These are phyloP conservation scores for Xenopus borealis DNA, from an alignment of 2,113 vertebrate genomes.

Conservation along the genomic window DNA sequence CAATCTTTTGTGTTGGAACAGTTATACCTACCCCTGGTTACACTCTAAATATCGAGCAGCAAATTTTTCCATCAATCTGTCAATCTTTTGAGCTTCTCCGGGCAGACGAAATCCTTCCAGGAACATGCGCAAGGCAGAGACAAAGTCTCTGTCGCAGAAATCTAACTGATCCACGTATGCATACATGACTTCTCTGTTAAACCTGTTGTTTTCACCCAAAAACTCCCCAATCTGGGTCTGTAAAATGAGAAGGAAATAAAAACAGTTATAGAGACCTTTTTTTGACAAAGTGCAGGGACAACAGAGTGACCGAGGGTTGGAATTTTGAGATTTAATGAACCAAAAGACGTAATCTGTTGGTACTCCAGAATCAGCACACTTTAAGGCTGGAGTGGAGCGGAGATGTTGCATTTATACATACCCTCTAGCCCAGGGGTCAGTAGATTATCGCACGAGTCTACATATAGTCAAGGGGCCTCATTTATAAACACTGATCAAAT, in stretches of 20 bases:
- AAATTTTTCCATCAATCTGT: slow-evolving; percentile 97
- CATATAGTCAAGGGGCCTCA: too few relatives aligned
- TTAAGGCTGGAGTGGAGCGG: too few relatives aligned
- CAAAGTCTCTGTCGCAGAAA: slow-evolving; percentile 93
- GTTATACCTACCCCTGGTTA: slow-evolving; percentile 83
- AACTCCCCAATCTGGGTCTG: slow-evolving; percentile 95
- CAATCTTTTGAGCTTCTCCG: slow-evolving; percentile 97
- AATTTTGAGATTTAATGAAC: too few relatives aligned
- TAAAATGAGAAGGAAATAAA: slow-evolving; percentile 21
- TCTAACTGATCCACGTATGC: slow-evolving; percentile 93
- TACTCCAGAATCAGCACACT: too few relatives aligned
- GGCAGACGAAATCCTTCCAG: slow-evolving; percentile 93
- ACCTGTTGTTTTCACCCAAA: slow-evolving; percentile 86
- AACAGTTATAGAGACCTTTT: too few relatives aligned
- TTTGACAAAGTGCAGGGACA: too few relatives aligned
- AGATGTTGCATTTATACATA: too few relatives aligned
- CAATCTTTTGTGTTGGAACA: background rate
- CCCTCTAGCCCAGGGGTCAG: too few relatives aligned
- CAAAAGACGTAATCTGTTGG: too few relatives aligned
- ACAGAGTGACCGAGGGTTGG: too few relatives aligned
- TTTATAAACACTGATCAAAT: too few relatives aligned
- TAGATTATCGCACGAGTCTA: too few relatives aligned
- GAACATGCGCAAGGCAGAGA: slow-evolving; percentile 86
- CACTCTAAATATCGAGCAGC: slow-evolving; percentile 94
- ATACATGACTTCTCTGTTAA: slow-evolving; percentile 97